phyloP scores from a whole-genome alignment of 2,797 vertebrate genomes.

The Podarcis siculus region DNA sequence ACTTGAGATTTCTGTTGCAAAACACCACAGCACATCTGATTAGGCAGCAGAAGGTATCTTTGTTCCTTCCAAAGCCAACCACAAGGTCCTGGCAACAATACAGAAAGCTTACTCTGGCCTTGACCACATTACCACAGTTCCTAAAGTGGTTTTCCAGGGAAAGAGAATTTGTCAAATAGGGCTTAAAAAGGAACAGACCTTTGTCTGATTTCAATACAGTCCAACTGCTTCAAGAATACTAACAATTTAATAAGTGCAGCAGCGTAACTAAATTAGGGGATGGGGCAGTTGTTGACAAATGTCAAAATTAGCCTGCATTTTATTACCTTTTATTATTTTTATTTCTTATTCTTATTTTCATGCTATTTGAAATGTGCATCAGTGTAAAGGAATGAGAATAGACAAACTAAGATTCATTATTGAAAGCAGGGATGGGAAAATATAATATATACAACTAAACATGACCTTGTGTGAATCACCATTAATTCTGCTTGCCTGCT shows the following conservation, averaged over 20 bases:
- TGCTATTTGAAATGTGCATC: neutral
- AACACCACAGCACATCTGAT: conserved; percentile 55
- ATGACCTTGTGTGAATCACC: neutral
- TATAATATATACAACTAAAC: neutral
- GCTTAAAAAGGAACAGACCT: conserved; percentile 41
- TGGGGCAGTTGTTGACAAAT: conserved; percentile 32
- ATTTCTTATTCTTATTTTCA: neutral
- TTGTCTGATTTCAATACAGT: conserved; percentile 34
- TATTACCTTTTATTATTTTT: neutral
- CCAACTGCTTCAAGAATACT: conserved; percentile 18
- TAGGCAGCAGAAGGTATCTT: conserved; percentile 55
- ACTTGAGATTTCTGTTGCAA: conserved; percentile 28
- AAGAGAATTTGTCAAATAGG: conserved; percentile 47
- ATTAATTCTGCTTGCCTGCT: neutral
- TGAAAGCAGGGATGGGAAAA: neutral
- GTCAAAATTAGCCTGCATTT: neutral
- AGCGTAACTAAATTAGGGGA: neutral
- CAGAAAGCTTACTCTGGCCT: conserved; percentile 55
- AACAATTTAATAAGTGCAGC: conserved; percentile 12
- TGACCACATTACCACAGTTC: conserved; percentile 41
- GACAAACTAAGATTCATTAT: neutral
- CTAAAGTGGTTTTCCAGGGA: conserved; percentile 54
- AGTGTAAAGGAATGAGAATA: neutral
- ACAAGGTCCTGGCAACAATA: conserved; percentile 66
- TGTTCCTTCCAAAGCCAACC: conserved; percentile 65